Evolutionary conservation across 2,797 vertebrate genomes (phyloP), one percentile per base, ranked within the genome.

Genomic region (Mormyrops attenuatus): DNA sequence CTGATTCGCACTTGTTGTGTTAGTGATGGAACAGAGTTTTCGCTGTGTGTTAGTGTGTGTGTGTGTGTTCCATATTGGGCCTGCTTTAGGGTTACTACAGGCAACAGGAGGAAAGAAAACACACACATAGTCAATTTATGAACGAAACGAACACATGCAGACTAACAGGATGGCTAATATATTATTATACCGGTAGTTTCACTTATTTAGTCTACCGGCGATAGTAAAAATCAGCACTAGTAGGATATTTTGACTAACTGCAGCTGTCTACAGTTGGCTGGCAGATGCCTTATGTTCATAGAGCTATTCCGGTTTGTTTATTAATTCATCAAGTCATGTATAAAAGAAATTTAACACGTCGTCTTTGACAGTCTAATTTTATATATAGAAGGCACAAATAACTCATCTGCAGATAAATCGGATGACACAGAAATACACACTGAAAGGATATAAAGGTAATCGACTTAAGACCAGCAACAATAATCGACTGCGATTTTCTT

Each of bases 1-100:
- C 94, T 97, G 96, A 97, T 97, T 96, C 95, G 95, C 94, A 96
- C 94, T 95, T 97, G 96, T 95, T 97, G 96, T 97, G 93, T 94
- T 95, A 94, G 92, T 92, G 94, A 93, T 94, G 95, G 95, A 96
- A 96, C 94, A 95, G 93, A 93, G 94, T 92, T 94, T 94, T 94
- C 86, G 93, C 93, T 95, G 94, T 95, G 93, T 86, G 87, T 88
- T 34, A 66, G 7, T 26, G 63, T 90, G 92, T 50, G 93, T 95
- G 94, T 95, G 92, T 84, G 87, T 88, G 55, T 89, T 93, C 77
- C 77, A 94, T 90, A 90, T 92, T 91, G 87, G 49, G 90, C 50
- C 73, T 87, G 57, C 87, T 55, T 87, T 34, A 90, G 85, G 55
- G 91, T 90, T 90, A 66, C 86, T 87, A 55, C 90, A 90, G 92